A percentile compares a stretch with the other conserved stretches of the same genome.
These are phyloP conservation scores for Anguilla obscura DNA, from an alignment of 2,797 vertebrate species.

Conservation along the genomic window DNA sequence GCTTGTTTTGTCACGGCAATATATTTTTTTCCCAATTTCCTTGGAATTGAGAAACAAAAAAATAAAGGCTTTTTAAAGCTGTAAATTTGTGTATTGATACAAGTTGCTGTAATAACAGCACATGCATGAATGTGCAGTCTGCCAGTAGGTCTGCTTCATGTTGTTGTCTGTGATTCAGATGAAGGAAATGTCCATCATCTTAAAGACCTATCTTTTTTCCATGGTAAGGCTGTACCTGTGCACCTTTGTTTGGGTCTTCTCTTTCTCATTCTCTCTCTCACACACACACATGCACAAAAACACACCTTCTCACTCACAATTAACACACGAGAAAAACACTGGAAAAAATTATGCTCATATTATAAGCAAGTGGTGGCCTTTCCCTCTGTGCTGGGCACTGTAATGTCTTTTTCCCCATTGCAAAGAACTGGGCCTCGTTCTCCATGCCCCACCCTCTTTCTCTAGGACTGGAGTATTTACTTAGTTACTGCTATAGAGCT, in stretches of 20 bases:
- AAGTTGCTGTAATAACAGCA: background rate
- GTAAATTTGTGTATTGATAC: background rate
- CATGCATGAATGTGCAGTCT: background rate
- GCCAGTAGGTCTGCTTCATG: background rate
- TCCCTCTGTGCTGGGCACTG: too few species aligned
- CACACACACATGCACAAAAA: background rate
- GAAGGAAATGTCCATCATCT: background rate
- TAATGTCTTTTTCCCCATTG: too few species aligned
- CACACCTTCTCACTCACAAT: background rate
- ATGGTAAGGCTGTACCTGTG: background rate
- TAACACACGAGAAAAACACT: background rate
- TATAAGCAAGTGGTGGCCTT: too few species aligned
- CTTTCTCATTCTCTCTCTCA: background rate
- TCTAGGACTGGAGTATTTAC: background rate
- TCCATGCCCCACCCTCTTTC: background rate
- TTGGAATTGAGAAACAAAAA: background rate
- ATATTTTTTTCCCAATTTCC: background rate
- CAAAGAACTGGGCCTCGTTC: too few species aligned
- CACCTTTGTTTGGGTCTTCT: background rate
- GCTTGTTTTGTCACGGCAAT: background rate
- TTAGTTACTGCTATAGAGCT: background rate
- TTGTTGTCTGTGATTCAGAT: background rate
- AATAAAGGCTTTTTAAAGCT: slow-evolving; percentile 7
- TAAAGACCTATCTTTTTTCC: background rate
- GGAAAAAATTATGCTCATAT: background rate